These are phyloP conservation scores for Drosophila ironensis DNA, from an alignment of 1,140 invertebrate species.

Conservation along the genomic window DNA sequence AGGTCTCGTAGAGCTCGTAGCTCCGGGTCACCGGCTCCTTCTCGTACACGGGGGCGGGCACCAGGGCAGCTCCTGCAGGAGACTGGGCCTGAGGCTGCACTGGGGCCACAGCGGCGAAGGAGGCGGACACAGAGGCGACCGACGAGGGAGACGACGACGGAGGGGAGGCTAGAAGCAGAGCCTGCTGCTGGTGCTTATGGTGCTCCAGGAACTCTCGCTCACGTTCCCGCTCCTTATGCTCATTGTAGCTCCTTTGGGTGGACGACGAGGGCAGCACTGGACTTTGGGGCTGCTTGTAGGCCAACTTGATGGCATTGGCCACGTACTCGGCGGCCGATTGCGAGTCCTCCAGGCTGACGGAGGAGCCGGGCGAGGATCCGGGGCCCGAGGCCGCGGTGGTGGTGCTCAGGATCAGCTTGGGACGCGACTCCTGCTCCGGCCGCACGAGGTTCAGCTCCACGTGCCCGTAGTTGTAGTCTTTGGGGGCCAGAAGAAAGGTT, in stretches of 20 bases:
- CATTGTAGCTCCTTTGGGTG: conserved; percentile 21
- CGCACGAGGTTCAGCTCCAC: conserved; percentile 69
- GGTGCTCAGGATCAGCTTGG: conserved; percentile 45
- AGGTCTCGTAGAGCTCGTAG: conserved; percentile 65
- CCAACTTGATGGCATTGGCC: conserved; percentile 73
- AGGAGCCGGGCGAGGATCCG: background rate
- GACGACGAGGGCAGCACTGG: conserved; percentile 5
- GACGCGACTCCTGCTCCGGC: conserved; percentile 54
- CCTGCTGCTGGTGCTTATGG: conserved; percentile 40
- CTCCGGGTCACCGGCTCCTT: conserved; percentile 68
- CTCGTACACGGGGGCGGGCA: conserved; percentile 65
- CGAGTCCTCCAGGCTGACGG: conserved; percentile 63
- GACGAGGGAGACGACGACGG: conserved; percentile 24
- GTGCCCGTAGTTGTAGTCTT: conserved; percentile 65
- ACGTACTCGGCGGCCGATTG: conserved; percentile 77
- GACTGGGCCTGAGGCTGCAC: too few relatives aligned
- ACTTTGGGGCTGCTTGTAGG: conserved; percentile 64
- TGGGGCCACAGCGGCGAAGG: conserved; percentile 6
- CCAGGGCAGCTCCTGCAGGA: too few relatives aligned
- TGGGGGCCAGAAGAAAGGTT: too few relatives aligned
- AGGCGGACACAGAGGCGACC: conserved; percentile 2
- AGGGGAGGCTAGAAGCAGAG: conserved; percentile 17
- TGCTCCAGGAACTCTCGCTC: conserved; percentile 42
- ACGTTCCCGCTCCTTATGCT: conserved; percentile 19
- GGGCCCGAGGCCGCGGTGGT: conserved; percentile 16